Conservation (phyloP, 2,113 vertebrate species). For the Oreochromis aureus region DNA sequence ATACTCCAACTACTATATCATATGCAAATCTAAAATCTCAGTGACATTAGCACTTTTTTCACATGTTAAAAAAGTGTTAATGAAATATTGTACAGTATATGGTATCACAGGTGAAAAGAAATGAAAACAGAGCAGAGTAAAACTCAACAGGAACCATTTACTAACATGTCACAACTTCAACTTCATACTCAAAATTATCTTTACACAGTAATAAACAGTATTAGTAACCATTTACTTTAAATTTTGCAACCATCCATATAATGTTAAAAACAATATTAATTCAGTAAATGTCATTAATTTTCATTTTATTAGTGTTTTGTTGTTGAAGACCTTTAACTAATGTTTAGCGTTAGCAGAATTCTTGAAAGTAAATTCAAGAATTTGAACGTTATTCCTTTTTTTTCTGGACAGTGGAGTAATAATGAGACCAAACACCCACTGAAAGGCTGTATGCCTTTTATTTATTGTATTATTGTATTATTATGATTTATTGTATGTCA, state of each 20-base stretch:
- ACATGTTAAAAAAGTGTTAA: background rate
- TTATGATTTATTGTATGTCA: background rate
- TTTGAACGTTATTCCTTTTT: background rate
- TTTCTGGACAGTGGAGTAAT: background rate
- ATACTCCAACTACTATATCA: no score
- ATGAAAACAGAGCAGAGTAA: fast-evolving
- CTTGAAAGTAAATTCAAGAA: background rate
- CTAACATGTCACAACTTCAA: background rate
- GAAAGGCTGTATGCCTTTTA: background rate
- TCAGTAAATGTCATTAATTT: background rate
- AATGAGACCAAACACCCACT: background rate
- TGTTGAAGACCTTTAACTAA: background rate
- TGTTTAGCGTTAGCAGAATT: background rate
- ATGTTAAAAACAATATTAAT: background rate
- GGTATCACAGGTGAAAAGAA: background rate
- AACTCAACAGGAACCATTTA: background rate
- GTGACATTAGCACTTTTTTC: background rate
- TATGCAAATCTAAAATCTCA: background rate
- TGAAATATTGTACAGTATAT: background rate
- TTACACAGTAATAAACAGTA: background rate
- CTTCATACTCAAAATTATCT: background rate
- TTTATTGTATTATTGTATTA: no score
- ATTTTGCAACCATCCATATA: background rate
- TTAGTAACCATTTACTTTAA: background rate
- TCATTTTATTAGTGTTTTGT: background rate